Evolutionary conservation across 2,888 invertebrate species (phyloP).

Genomic region (Hipparchia sbordonii): DNA sequence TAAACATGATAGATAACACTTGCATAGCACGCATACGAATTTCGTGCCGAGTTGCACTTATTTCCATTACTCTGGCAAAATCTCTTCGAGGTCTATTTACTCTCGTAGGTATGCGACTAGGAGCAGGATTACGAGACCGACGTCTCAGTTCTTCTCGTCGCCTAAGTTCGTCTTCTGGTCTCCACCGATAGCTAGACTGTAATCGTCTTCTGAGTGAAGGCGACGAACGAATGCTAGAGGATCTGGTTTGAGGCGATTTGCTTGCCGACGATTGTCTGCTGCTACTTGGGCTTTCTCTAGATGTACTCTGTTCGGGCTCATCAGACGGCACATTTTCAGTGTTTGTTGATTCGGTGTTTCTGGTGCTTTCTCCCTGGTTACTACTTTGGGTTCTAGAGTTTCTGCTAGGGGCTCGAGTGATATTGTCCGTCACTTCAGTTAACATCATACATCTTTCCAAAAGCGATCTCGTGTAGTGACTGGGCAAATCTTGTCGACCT

Average conservation of each 20-base stretch:
- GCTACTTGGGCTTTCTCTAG: slow-evolving; percentile 45
- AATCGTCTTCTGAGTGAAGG: slow-evolving; percentile 58
- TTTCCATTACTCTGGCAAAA: slow-evolving; percentile 64
- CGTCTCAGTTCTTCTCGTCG: slow-evolving; percentile 58
- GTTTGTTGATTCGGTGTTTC: slow-evolving; percentile 44
- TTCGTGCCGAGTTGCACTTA: slow-evolving; percentile 72
- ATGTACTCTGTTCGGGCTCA: slow-evolving; percentile 45
- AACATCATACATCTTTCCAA: slow-evolving; percentile 74
- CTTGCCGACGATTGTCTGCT: slow-evolving; percentile 42
- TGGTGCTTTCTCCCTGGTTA: slow-evolving; percentile 45
- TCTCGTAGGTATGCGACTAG: slow-evolving; percentile 56
- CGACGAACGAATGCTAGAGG: slow-evolving; percentile 50
- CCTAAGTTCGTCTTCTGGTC: slow-evolving; percentile 64
- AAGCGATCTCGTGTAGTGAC: slow-evolving; percentile 69
- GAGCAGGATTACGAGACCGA: slow-evolving; percentile 53
- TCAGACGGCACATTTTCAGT: slow-evolving; percentile 33
- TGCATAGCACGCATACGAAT: slow-evolving; percentile 79
- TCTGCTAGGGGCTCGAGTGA: slow-evolving; percentile 50
- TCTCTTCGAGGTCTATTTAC: slow-evolving; percentile 62
- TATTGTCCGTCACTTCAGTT: slow-evolving; percentile 63
- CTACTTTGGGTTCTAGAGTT: slow-evolving; percentile 44
- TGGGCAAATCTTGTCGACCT: slow-evolving; percentile 63
- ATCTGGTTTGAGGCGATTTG: slow-evolving; percentile 50
- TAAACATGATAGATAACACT: slow-evolving; percentile 78
- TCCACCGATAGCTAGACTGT: slow-evolving; percentile 61